Conservation (phyloP, 2,797 vertebrate genomes). For the Sebastes hubbsi region DNA sequence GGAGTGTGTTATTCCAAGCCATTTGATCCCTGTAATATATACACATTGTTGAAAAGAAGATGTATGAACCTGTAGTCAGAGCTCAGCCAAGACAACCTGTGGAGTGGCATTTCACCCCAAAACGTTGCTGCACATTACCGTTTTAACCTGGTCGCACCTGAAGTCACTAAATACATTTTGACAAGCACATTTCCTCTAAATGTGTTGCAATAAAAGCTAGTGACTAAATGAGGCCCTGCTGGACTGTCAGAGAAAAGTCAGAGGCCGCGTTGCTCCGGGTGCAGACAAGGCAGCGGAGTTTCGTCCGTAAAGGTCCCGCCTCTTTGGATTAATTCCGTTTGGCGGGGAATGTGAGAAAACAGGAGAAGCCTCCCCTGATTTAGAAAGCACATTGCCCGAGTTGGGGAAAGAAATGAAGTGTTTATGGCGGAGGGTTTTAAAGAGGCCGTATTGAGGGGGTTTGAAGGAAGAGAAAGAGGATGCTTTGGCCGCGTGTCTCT, state of each 20-base stretch:
- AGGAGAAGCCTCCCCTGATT: slow-evolving; percentile 44
- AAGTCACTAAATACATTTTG: slow-evolving; percentile 53
- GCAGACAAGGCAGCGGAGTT: not conserved
- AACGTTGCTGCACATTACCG: slow-evolving; percentile 27
- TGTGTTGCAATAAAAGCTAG: slow-evolving; percentile 34
- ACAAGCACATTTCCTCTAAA: slow-evolving; percentile 57
- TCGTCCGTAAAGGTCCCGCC: slow-evolving; percentile 15
- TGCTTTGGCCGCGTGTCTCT: slow-evolving; percentile 47
- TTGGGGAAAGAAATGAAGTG: slow-evolving; percentile 45
- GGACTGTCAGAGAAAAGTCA: slow-evolving; percentile 34
- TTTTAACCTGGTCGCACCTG: slow-evolving; percentile 29
- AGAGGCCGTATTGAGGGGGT: slow-evolving; percentile 17
- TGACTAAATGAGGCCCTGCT: slow-evolving; percentile 44
- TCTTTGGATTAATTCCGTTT: slow-evolving; percentile 37
- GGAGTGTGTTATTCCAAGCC: slow-evolving; percentile 31
- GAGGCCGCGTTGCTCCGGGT: slow-evolving; percentile 4
- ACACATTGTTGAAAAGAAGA: slow-evolving; percentile 38
- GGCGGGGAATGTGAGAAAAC: slow-evolving; percentile 48
- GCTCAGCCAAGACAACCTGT: slow-evolving; percentile 28
- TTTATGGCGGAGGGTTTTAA: slow-evolving; percentile 44
- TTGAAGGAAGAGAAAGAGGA: slow-evolving; percentile 31
- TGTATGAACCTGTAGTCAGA: slow-evolving; percentile 5
- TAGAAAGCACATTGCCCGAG: slow-evolving; percentile 62
- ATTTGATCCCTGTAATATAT: slow-evolving; percentile 45
- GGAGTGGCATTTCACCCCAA: slow-evolving; percentile 29